Base-by-base conservation (phyloP, 1,140 invertebrate genomes). In the Onthophagus taurus region DNA sequence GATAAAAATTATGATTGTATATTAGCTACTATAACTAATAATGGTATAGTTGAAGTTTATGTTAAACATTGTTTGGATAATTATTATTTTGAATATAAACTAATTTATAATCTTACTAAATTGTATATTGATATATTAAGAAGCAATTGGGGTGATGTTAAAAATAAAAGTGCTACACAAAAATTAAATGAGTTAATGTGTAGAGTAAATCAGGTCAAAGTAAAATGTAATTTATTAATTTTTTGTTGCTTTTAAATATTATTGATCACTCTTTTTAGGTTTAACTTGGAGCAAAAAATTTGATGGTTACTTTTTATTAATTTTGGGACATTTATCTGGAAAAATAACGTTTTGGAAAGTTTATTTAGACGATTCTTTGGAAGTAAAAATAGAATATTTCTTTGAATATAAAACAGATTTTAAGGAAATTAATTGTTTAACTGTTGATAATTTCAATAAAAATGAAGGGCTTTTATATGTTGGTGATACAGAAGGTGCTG, bases 301-400 rank as follows among this genome's bases (percentile, higher is more conserved):
- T 26, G 36, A 23, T 24, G 19, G 37, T 18, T 50, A 18, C 42
- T 45, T 31, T 36, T 30, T 53, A 8, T 46, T 59, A 23, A 53
- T 59, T 50, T 29, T 53, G 18, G 54, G 48, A 7, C 52, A 57
- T 51, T 36, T 47, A 19, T 30, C 51, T 47, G 57, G 57, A 12
- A 34, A 35, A 16, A 30, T 59, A 13, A 57, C 52, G 26, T 36
- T 48, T 37, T 56, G 52, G 52, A 55, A 36, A 42, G 46, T 59
- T 24, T 36, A 5, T 19, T 38, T 14, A 33, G 26, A 23, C 11
- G 26, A 26, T 6, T 31, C 33, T 8, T 12, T 42, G 41, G 44
- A 42, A 9, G 24, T 30, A 16, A 35, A 38, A n/a, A n/a, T n/a
- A n/a, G n/a, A n/a, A n/a, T n/a, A n/a, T n/a, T n/a, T n/a, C n/a